Conservation (phyloP, 1,140 invertebrate genomes). For the Vollenhovia emeryi region DNA sequence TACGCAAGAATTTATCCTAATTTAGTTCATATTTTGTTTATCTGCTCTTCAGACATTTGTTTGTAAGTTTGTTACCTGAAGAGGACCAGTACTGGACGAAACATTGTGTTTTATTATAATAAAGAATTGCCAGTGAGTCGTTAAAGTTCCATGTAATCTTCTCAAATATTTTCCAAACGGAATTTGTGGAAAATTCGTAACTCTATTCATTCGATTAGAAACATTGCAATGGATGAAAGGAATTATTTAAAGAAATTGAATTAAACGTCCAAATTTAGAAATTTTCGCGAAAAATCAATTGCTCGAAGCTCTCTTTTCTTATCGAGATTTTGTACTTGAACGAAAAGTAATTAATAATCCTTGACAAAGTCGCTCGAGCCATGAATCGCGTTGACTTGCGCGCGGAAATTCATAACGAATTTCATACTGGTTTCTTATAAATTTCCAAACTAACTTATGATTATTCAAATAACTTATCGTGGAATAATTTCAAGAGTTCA, state of each 20-base stretch:
- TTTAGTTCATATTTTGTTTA: too few relatives aligned
- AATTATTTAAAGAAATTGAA: not conserved
- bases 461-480: constrained; percentile 60
- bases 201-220: not conserved
- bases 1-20: too few relatives aligned
- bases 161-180: not conserved
- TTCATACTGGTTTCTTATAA: constrained; percentile 47
- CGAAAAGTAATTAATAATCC: constrained; percentile 24
- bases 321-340: not conserved
- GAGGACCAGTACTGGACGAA: too few relatives aligned
- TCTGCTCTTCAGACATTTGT: too few relatives aligned
- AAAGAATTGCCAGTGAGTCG: too few relatives aligned
- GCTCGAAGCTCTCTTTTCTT: not conserved
- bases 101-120: too few relatives aligned
- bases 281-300: not conserved
- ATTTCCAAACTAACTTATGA: constrained; percentile 54
- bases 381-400: constrained; percentile 27
- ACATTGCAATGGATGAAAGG: not conserved
- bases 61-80: too few relatives aligned
- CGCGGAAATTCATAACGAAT: constrained; percentile 28
- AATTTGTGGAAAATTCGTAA: too few relatives aligned
- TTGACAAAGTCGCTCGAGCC: not conserved
- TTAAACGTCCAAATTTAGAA: not conserved
- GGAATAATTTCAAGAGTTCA: constrained; percentile 59
- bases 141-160: not conserved